These are phyloP conservation scores for Leucophenga montana DNA, from an alignment of 2,888 invertebrate genomes.

Conservation along the genomic window DNA sequence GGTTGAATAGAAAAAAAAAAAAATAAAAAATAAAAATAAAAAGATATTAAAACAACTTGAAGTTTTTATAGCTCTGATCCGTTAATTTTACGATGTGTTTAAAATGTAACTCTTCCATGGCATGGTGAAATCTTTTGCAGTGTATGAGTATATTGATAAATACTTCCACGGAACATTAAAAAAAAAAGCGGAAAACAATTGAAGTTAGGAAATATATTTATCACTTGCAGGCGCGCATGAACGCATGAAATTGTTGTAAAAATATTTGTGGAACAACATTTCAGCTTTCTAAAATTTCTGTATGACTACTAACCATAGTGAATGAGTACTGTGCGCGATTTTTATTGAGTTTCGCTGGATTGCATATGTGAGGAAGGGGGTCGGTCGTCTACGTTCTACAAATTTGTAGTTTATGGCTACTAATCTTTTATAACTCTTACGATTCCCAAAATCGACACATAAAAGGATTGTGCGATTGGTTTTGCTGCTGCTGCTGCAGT, in stretches of 20 bases:
- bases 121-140: neutral
- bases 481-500: neutral
- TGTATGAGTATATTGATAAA: neutral
- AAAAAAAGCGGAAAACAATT: constrained; percentile 5
- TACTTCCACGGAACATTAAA: constrained; percentile 21
- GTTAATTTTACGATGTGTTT: constrained; percentile 26
- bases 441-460: neutral
- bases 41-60: constrained; percentile 13
- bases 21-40: neutral
- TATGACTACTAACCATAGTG: too few relatives aligned
- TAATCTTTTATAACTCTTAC: constrained; percentile 18
- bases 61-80: neutral
- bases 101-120: constrained; percentile 14
- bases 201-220: constrained; percentile 6
- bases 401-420: constrained; percentile 24
- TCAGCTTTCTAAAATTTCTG: neutral
- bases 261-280: constrained; percentile 12
- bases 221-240: neutral
- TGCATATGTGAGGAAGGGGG: too few relatives aligned
- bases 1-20: neutral
- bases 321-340: too few relatives aligned
- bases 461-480: constrained; percentile 17
- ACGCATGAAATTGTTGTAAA: constrained; percentile 11
- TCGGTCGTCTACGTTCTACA: neutral
- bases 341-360: neutral